Evolutionary conservation across 53 echinoderm and acorn worm genomes (phyloP).

Genomic region (Temnopleurus reevesii): DNA sequence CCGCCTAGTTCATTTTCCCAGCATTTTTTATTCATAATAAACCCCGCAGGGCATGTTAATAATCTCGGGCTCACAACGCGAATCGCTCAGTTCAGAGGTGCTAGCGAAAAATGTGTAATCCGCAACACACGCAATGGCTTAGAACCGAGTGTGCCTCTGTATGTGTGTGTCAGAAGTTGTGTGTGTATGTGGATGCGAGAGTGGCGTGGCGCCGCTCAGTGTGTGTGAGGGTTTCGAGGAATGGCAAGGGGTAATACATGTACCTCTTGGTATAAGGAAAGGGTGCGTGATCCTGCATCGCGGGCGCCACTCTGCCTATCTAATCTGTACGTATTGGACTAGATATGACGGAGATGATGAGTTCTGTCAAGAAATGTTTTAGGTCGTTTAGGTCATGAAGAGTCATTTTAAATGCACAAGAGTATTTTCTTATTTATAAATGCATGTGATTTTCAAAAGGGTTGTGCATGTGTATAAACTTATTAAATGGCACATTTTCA

Average conservation of each 20-base stretch:
- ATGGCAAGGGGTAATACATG: not conserved
- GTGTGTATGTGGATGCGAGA: not conserved
- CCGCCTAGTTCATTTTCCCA: slow-evolving; percentile 25
- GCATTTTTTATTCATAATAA: slow-evolving; percentile 42
- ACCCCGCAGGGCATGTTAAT: slow-evolving; percentile 4
- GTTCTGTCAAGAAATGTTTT: not conserved
- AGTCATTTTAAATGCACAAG: too few relatives aligned
- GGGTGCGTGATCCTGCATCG: slow-evolving; percentile 1
- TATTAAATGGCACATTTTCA: too few relatives aligned
- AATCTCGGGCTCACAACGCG: not conserved
- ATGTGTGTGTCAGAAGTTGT: too few relatives aligned
- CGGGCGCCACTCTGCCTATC: slow-evolving; percentile 4
- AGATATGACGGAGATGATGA: not conserved
- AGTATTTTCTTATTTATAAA: too few relatives aligned
- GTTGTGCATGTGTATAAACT: too few relatives aligned
- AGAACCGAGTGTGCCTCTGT: too few relatives aligned
- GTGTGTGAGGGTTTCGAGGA: not conserved
- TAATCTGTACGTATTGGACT: not conserved
- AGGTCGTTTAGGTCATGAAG: not conserved
- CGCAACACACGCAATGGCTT: not conserved
- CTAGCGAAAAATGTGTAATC: not conserved
- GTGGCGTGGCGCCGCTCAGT: too few relatives aligned
- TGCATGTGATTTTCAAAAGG: too few relatives aligned
- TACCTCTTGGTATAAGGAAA: not conserved
- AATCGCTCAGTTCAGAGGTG: not conserved